Evolutionary conservation across 2,113 vertebrate genomes (phyloP).

Genomic region (Odobenus rosmarus): DNA sequence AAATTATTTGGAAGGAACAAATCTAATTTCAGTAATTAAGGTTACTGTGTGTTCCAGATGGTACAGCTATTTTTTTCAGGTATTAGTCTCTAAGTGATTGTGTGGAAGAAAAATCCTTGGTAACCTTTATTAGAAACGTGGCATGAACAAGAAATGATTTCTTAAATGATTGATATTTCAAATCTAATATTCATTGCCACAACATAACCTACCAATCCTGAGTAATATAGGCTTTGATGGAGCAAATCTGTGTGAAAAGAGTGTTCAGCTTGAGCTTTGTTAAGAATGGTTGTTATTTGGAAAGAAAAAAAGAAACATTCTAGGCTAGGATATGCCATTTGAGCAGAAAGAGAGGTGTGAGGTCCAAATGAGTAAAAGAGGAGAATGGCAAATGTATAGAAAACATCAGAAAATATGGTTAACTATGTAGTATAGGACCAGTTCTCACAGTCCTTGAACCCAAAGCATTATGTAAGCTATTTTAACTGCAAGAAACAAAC

Average conservation of each 20-base stretch:
- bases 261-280: not conserved
- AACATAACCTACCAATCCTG: not conserved
- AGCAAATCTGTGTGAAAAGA: not conserved
- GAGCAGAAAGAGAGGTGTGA: not conserved
- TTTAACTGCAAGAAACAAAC: not conserved
- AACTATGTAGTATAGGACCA: not conserved
- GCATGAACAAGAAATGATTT: conserved; percentile 22
- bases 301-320: not conserved
- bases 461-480: not conserved
- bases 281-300: not conserved
- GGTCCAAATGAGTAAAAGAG: not conserved
- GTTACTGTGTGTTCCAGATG: not conserved
- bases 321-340: not conserved
- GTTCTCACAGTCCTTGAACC: not conserved
- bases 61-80: not conserved
- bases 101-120: not conserved
- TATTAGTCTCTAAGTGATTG: not conserved
- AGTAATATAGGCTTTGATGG: not conserved
- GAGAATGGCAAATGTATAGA: not conserved
- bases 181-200: not conserved
- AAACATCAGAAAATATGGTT: not conserved
- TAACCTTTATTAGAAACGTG: not conserved
- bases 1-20: conserved; percentile 32
- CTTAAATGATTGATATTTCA: not conserved
- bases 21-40: conserved; percentile 15